Evolutionary conservation across 1,140 invertebrate species (phyloP).

Genomic region (Trichomalopsis sarcophagae): DNA sequence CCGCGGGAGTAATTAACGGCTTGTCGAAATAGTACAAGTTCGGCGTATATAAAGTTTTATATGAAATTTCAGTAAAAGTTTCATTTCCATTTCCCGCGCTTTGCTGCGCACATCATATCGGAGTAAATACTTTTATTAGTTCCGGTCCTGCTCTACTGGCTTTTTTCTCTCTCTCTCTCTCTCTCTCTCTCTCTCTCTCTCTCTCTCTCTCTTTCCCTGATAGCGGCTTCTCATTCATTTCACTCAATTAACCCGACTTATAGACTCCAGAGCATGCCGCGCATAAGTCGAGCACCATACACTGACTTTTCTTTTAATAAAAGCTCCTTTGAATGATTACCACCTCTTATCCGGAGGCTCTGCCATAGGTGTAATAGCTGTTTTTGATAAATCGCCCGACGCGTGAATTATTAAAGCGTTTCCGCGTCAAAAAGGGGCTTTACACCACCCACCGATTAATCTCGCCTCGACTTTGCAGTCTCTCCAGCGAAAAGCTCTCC

Average conservation of each 20-base stretch:
- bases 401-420: too few species aligned
- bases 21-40: background rate
- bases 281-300: background rate
- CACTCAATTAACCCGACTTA: background rate
- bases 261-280: background rate
- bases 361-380: too few species aligned
- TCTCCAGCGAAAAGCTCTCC: background rate
- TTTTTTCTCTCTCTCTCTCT: too few species aligned
- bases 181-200: too few species aligned
- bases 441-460: too few species aligned
- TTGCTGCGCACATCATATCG: background rate
- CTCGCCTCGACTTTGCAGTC: background rate
- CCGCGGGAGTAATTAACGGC: background rate
- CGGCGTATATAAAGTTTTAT: background rate
- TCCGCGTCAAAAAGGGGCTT: too few species aligned
- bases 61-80: conserved; percentile 15
- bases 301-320: background rate
- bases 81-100: background rate
- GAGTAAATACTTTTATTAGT: conserved; percentile 1
- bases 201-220: too few species aligned
- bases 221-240: background rate
- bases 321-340: too few species aligned
- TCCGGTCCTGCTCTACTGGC: background rate
- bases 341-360: too few species aligned
- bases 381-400: too few species aligned